Conservation (phyloP, 2,888 invertebrate genomes). For the Pomacea canaliculata region DNA sequence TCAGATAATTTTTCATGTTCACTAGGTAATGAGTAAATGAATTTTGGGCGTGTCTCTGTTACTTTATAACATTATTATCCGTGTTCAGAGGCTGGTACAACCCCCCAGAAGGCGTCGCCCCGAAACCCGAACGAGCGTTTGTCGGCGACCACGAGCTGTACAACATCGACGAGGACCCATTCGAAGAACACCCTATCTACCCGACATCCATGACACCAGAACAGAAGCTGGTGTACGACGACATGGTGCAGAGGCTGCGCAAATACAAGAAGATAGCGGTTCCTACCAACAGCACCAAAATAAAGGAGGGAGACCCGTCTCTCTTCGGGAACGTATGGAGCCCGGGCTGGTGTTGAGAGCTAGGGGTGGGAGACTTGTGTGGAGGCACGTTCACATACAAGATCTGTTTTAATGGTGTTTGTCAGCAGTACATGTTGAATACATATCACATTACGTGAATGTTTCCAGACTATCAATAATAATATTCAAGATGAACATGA, state of each 20-base stretch:
- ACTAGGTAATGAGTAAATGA: too few species aligned
- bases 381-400: too few species aligned
- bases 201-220: neutral
- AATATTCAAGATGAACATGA: too few species aligned
- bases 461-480: too few species aligned
- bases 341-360: conserved; percentile 3
- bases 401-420: too few species aligned
- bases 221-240: neutral
- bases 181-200: neutral
- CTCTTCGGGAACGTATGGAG: neutral
- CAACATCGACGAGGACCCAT: conserved; percentile 1
- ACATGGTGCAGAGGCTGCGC: conserved; percentile 1
- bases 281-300: neutral
- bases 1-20: too few species aligned
- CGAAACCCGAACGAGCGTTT: too few species aligned
- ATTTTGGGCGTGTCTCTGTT: neutral
- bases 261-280: neutral
- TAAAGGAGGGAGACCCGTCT: neutral
- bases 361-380: too few species aligned
- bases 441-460: too few species aligned
- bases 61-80: neutral
- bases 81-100: conserved; percentile 7
- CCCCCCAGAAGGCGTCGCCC: neutral
- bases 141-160: neutral
- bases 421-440: too few species aligned